Conservation (phyloP, 2,888 invertebrate species). For the Brenthis daphne region DNA sequence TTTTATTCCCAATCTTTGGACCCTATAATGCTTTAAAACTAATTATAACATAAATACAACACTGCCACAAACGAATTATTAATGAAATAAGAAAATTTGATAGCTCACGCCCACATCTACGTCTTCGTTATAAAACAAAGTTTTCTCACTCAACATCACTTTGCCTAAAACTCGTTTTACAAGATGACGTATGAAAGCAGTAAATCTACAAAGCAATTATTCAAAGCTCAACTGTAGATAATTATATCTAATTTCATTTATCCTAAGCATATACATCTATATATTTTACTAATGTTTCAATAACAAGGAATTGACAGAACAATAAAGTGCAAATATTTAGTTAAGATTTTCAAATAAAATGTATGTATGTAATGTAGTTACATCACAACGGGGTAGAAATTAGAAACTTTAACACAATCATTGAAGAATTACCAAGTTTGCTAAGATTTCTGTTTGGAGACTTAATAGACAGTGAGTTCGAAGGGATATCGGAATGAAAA, state of each 20-base stretch:
- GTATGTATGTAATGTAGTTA: slow-evolving; percentile 21
- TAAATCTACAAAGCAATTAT: slow-evolving; percentile 69
- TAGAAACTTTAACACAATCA: slow-evolving; percentile 33
- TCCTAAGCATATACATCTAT: slow-evolving; percentile 67
- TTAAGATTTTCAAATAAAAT: slow-evolving; percentile 23
- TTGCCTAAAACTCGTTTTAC: slow-evolving; percentile 56
- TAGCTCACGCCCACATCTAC: slow-evolving; percentile 51
- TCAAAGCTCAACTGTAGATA: slow-evolving; percentile 67
- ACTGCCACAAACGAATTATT: slow-evolving; percentile 67
- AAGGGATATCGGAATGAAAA: slow-evolving; percentile 71
- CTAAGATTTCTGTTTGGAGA: slow-evolving; percentile 44
- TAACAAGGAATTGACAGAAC: slow-evolving; percentile 55
- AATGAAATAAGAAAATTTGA: slow-evolving; percentile 60
- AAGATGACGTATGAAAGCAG: slow-evolving; percentile 57
- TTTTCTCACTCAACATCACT: slow-evolving; percentile 41
- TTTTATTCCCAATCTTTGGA: slow-evolving; percentile 89
- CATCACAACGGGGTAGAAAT: slow-evolving; percentile 23
- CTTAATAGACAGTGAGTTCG: slow-evolving; percentile 36
- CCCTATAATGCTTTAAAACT: slow-evolving; percentile 88
- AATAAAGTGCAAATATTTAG: slow-evolving; percentile 27
- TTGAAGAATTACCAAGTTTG: slow-evolving; percentile 36
- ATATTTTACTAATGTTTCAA: slow-evolving; percentile 53
- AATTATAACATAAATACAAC: slow-evolving; percentile 81
- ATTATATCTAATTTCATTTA: slow-evolving; percentile 64
- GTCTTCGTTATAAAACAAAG: slow-evolving; percentile 57